Evolutionary conservation across 1,140 invertebrate genomes (phyloP), one percentile per base, ranked within the genome.

Genomic region (Sesamia nonagrioides): DNA sequence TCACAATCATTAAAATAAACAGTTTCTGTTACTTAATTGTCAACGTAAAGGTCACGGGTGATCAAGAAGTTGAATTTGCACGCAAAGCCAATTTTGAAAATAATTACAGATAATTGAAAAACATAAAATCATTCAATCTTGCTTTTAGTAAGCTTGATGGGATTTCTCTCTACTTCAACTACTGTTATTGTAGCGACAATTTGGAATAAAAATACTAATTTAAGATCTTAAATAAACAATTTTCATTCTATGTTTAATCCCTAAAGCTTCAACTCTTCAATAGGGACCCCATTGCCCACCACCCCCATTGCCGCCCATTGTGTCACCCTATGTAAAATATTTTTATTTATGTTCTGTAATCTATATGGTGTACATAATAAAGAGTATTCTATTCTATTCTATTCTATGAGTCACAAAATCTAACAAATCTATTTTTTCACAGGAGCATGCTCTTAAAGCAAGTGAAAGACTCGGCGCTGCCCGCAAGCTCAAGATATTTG

Each of bases 381-480:
- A n/a, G n/a, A n/a, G n/a, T n/a, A n/a, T n/a, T n/a, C n/a, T n/a
- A n/a, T n/a, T n/a, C n/a, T n/a, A n/a, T n/a, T n/a, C n/a, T n/a
- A n/a, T n/a, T n/a, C n/a, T n/a, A n/a, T n/a, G n/a, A n/a, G n/a
- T n/a, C n/a, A n/a, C 21, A 61, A 61, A n/a, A 48, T 48, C 6
- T 50, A 18, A 58, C 1, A 42, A 27, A 7, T 15, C 1, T 21
- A 15, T 61, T 66, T 84, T 6, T 86, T 86, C 69, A 42, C 84
- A 94, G 93, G 93, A 94, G 84, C 86, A 94, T 40, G 91, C 89
- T 5, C 78, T 92, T 0, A 90, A 89, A 81, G 88, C 86, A 0
- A 84, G 90, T 6, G 90, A 92, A 45, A 82, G 90, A 63, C 79
- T 94, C 1, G 82, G 88, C 4, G 83, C 90, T 6, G 86, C 91